phyloP scores from a whole-genome alignment of 2,797 vertebrate species.

The Sciaenops ocellatus region DNA sequence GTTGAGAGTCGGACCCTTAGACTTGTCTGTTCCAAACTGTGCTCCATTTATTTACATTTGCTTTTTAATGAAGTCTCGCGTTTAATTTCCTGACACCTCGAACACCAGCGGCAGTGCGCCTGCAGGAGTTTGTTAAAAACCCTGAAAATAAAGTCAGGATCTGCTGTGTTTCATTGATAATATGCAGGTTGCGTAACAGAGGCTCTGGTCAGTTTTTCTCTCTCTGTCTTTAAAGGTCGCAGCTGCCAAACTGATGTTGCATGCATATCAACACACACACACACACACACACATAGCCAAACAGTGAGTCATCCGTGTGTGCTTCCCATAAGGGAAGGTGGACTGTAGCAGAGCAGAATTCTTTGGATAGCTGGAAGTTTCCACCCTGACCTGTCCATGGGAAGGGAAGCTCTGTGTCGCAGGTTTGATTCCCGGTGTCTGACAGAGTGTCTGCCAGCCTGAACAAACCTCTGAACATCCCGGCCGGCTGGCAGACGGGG shows the following conservation, averaged over 20 bases:
- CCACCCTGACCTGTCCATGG: conserved; percentile 50
- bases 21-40: not conserved
- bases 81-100: not conserved
- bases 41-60: not conserved
- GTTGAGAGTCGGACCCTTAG: not conserved
- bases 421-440: conserved; percentile 56
- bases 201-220: conserved; percentile 28
- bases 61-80: not conserved
- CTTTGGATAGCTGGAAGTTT: conserved; percentile 73
- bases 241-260: conserved; percentile 59
- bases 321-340: conserved; percentile 46
- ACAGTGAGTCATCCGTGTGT: conserved; percentile 38
- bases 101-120: not conserved
- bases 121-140: conserved; percentile 12
- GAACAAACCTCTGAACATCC: conserved; percentile 28
- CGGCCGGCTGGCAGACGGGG: conserved; percentile 52
- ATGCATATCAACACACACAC: conserved; percentile 30
- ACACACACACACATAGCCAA: conserved; percentile 20
- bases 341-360: conserved; percentile 57
- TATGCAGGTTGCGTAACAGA: conserved; percentile 32
- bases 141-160: not conserved
- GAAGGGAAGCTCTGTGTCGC: conserved; percentile 38
- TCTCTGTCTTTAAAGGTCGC: conserved; percentile 54
- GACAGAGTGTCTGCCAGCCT: conserved; percentile 47
- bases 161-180: conserved; percentile 12